Conservation (phyloP, 2,113 vertebrate genomes). For the Erpornis zantholeuca region DNA sequence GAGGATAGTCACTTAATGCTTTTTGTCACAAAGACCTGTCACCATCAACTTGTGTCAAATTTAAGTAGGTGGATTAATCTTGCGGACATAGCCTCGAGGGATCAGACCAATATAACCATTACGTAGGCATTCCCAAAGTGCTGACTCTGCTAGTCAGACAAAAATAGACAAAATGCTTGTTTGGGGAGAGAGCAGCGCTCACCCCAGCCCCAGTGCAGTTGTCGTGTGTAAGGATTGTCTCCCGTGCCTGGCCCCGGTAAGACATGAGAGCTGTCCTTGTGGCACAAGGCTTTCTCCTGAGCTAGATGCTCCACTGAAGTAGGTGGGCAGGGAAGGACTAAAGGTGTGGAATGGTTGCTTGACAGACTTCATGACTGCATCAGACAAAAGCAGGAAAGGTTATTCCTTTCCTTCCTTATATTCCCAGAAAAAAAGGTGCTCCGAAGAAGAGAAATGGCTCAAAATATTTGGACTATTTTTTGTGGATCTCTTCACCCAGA, state of each 20-base stretch:
- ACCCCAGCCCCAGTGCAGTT: not conserved
- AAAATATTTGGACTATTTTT: not conserved
- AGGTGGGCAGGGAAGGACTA: not conserved
- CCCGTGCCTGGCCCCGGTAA: fast-evolving
- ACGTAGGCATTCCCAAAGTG: slow-evolving; percentile 10
- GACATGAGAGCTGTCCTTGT: fast-evolving
- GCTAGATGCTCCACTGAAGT: not conserved
- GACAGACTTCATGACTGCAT: not conserved
- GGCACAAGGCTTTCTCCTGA: not conserved
- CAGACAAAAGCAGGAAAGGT: not conserved
- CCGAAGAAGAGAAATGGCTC: not conserved
- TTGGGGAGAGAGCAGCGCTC: not conserved
- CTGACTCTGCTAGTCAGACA: slow-evolving; percentile 19
- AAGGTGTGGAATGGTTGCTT: not conserved
- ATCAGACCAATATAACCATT: slow-evolving; percentile 41
- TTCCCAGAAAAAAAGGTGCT: not conserved
- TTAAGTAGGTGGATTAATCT: slow-evolving; percentile 20
- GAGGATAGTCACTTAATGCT: not conserved
- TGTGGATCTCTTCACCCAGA: not conserved
- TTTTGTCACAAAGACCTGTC: slow-evolving; percentile 9
- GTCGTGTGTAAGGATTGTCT: not conserved
- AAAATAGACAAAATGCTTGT: slow-evolving; percentile 42
- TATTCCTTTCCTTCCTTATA: not conserved
- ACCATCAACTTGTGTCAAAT: not conserved
- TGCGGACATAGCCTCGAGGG: not conserved